Evolutionary conservation across 2,888 invertebrate genomes (phyloP), one percentile per base, ranked within the genome.

Genomic region (Choristoneura rosaceana): DNA sequence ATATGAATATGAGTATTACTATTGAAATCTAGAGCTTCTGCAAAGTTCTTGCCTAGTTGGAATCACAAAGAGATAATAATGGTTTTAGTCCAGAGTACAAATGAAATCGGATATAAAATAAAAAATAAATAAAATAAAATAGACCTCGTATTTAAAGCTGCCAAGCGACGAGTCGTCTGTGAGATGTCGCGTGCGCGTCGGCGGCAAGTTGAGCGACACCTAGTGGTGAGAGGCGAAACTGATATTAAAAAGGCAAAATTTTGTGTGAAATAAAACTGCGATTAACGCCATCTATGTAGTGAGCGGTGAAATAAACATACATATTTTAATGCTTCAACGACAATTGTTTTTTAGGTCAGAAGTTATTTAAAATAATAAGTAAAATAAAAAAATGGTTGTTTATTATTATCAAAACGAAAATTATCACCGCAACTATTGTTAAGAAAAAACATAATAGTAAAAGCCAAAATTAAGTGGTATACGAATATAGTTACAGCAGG

Each of bases 151-250:
- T 85, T 96, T 96, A 84, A 96, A 95, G 89, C 96, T 96, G 86
- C 96, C 96, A 73, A 96, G 93, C 74, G 96, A 96, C 77, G 96
- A 96, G 83, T 96, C 96, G 84, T 96, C 96, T 0, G 96, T 96
- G 80, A 95, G 95, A 76, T 95, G 96, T 66, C 96, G 91, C 74
- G 94, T 95, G 75, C 95, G 91, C 55, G 87, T 85, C 76, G 81
- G 89, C 55, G 89, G 82, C 77, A 90, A 78, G 78, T 88, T 88
- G 80, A 93, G 82, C 75, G 92, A 90, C 17, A 94, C 93, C 93
- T 93, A 88, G 38, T 25, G 62, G 62, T 8, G 43, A 14, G 17
- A 33, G 45, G 25, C 25, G 43, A 45, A 62, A 62, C 25, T 75
- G 70, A 70, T 70, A 78, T 74, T 43, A 71, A 76, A 70, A 58